Evolutionary conservation across 2,888 invertebrate genomes (phyloP), one percentile per base, ranked within the genome.

Genomic region (Phyllotreta striolata): DNA sequence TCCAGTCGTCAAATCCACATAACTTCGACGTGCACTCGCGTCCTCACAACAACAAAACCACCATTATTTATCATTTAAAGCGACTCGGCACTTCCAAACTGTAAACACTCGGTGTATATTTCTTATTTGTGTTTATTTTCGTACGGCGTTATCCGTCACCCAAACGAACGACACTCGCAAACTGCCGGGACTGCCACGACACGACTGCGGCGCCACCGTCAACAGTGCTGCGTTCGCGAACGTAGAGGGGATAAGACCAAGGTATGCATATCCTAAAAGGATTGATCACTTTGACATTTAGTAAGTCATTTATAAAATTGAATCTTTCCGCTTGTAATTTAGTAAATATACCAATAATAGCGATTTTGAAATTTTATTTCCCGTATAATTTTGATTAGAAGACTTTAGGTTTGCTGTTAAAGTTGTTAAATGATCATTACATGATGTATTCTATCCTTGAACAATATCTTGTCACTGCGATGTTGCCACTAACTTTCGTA

Each of bases 161-260:
- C 64, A 41, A 64, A 55, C 60, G 39, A 62, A 64, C 66, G 65
- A 61, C 68, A 47, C 61, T 63, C 63, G 55, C 65, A 54, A 63
- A 69, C 66, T 66, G 63, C 46, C 63, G 65, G 39, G 63, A 74
- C 72, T 73, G 74, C 72, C 73, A 75, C 74, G 74, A 70, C 66
- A 75, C 74, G 74, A 70, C 66, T 71, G 67, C 66, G 72, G 74
- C 76, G 77, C 76, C 76, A 76, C 68, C 73, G 72, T 67, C 68
- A 24, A 24, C 24, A 66, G 70, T 68, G 63, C 65, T 66, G 66
- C 67, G 66, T 59, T 63, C 64, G 66, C 64, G 44, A 65, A 35
- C 65, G 60, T 62, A 43, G 58, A 51, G 66, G 64, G 55, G 67
- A 56, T 60, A 62, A 3, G 24, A 24, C 24, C 24, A 24, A 24